phyloP scores from a whole-genome alignment of 2,797 vertebrate species.

The Bovichtus variegatus region DNA sequence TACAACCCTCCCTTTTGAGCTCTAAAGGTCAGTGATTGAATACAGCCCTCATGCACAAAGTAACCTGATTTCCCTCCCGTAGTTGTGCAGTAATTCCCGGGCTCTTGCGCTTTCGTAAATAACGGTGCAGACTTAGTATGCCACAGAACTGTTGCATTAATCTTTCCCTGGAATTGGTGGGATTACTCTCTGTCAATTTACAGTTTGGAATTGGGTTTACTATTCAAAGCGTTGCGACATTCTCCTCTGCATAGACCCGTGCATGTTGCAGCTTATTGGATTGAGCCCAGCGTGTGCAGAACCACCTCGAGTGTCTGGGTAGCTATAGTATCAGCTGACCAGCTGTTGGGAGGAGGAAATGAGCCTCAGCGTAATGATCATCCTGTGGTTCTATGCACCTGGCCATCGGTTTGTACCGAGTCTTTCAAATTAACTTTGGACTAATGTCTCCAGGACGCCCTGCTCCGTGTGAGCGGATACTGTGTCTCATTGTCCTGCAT shows the following conservation, averaged over 20 bases:
- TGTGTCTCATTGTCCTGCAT: conserved; percentile 43
- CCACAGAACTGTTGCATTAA: conserved; percentile 65
- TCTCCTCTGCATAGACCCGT: conserved; percentile 37
- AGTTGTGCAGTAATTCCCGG: conserved; percentile 48
- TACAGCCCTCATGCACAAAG: conserved; percentile 72
- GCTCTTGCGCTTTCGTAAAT: conserved; percentile 54
- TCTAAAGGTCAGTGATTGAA: conserved; percentile 84
- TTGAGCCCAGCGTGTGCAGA: conserved; percentile 58
- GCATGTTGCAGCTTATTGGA: conserved; percentile 60
- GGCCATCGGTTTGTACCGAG: conserved; percentile 52
- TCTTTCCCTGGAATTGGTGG: conserved; percentile 66
- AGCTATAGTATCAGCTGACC: conserved; percentile 62
- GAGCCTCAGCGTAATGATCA: conserved; percentile 53
- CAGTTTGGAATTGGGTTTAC: conserved; percentile 62
- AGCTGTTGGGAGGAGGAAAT: conserved; percentile 75
- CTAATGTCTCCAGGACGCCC: conserved; percentile 54
- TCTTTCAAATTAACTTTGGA: conserved; percentile 72
- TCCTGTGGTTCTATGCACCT: conserved; percentile 74
- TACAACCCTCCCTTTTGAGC: conserved; percentile 48
- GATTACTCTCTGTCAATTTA: conserved; percentile 77
- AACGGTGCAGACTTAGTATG: conserved; percentile 54
- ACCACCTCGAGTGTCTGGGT: conserved; percentile 48
- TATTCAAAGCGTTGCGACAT: conserved; percentile 55
- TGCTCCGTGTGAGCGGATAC: conserved; percentile 38
- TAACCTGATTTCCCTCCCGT: conserved; percentile 72